A percentile compares a stretch with the other conserved stretches of the same genome.
phyloP scores from a whole-genome alignment of 2,797 vertebrate species.

The Gymnoscopelus braueri region DNA sequence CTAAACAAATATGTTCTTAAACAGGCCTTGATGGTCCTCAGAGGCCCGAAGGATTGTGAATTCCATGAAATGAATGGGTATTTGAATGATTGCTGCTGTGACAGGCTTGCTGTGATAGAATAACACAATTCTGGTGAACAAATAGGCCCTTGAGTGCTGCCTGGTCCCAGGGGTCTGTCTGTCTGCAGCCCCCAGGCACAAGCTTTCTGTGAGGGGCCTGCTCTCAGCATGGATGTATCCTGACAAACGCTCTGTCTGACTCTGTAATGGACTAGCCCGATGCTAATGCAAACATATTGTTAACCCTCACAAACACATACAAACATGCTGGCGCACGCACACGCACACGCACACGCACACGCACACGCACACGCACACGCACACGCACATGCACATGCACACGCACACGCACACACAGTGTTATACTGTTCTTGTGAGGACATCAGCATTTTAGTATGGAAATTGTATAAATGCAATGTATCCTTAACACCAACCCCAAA shows the following conservation, averaged over 20 bases:
- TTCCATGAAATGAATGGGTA: slow-evolving; percentile 82
- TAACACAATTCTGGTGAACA: slow-evolving; percentile 87
- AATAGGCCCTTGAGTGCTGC: slow-evolving; percentile 85
- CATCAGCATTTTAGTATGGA: too few relatives aligned
- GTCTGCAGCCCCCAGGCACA: slow-evolving; percentile 80
- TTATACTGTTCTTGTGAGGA: too few relatives aligned
- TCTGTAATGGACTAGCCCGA: slow-evolving; percentile 59
- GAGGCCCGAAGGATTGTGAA: slow-evolving; percentile 66
- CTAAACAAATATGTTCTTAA: slow-evolving; percentile 60
- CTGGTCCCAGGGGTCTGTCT: slow-evolving; percentile 82
- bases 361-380: slow-evolving; percentile 11
- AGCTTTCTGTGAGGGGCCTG: slow-evolving; percentile 76
- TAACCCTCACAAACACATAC: slow-evolving; percentile 40
- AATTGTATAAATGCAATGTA: too few relatives aligned
- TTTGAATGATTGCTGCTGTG: slow-evolving; percentile 87
- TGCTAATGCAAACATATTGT: slow-evolving; percentile 71
- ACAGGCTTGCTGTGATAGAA: slow-evolving; percentile 86
- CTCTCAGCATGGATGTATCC: slow-evolving; percentile 77
- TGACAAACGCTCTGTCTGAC: slow-evolving; percentile 77
- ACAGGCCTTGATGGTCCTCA: slow-evolving; percentile 56
- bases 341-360: slow-evolving; percentile 14
- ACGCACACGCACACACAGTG: not conserved
- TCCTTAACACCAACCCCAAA: too few relatives aligned
- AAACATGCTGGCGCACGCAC: not conserved
- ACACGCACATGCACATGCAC: not conserved